Conservation (phyloP, 2,113 vertebrate genomes). For the Nipponia nippon region DNA sequence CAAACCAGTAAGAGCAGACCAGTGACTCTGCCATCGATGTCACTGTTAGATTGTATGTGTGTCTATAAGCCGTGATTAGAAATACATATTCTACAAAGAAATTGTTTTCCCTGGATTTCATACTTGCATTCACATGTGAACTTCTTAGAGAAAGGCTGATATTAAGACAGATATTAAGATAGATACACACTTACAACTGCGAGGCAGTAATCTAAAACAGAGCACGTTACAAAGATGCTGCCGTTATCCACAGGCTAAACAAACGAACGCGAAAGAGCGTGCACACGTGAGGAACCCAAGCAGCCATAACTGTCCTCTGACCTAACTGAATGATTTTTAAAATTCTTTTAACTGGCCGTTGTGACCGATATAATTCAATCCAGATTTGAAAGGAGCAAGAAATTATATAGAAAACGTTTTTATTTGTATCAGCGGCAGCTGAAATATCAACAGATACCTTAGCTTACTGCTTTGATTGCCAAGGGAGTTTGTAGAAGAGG, state of each 20-base stretch:
- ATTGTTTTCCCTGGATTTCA: neutral
- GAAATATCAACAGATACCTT: neutral
- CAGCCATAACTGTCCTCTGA: neutral
- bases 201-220: neutral
- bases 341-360: neutral
- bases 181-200: neutral
- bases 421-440: neutral
- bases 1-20: neutral
- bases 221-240: neutral
- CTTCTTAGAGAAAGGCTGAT: neutral
- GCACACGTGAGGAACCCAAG: neutral
- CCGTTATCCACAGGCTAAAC: neutral
- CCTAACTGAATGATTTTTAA: neutral
- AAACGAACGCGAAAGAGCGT: neutral
- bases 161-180: neutral
- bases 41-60: neutral
- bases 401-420: neutral
- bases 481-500: neutral
- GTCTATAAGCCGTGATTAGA: neutral
- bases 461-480: neutral
- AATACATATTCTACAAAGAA: neutral
- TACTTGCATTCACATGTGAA: neutral
- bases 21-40: neutral
- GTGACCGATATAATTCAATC: neutral
- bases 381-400: neutral